Base-by-base conservation (phyloP, 2,113 vertebrate species). In the Vicugna pacos region DNA sequence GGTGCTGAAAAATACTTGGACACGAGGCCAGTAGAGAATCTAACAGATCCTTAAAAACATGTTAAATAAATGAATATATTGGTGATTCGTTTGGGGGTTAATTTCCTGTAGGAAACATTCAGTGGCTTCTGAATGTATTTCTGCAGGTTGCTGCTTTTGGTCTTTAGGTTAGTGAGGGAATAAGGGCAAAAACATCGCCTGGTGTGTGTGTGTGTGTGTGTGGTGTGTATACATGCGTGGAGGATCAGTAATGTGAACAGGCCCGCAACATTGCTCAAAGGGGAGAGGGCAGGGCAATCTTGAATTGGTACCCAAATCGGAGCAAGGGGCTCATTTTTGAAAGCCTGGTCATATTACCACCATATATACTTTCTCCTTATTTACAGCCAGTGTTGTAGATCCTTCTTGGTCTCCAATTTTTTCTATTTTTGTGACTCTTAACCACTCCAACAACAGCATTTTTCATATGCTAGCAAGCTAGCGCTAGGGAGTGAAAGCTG, bases 341-440 rank as follows among this genome's bases (percentile, higher is more conserved):
- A 88, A 84, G 13, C 4, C 16, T 75, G 12, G 4, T 65, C 9
- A 22, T 82, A 48, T 76, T 69, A 69, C 9, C 14, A 73, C 28
- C 11, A 28, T 10, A 17, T 42, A 22, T 54, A 50, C 87, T 92
- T 91, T 83, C 19, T 89, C 19, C 14, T 94, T 70, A 77, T 73
- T 82, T 69, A 14, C 10, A 90, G 9, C 15, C 6, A 42, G 38
- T 46, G 13, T 76, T 62, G 38, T 38, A 83, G 22, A 70, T 60
- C 15, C 56, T 86, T 87, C 26, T 75, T 90, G 12, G 15, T 35
- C 90, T 95, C 11, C 22, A 69, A 28, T 19, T 90, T 83, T 77
- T 77, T 67, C 30, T 73, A n/a, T 50, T 80, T 91, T 70, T 89
- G 38, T 94, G 75, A 85, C 46, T 24, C 12, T 69, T 48, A 92